Conservation (phyloP, 2,888 invertebrate species). For the Eupeodes luniger region DNA sequence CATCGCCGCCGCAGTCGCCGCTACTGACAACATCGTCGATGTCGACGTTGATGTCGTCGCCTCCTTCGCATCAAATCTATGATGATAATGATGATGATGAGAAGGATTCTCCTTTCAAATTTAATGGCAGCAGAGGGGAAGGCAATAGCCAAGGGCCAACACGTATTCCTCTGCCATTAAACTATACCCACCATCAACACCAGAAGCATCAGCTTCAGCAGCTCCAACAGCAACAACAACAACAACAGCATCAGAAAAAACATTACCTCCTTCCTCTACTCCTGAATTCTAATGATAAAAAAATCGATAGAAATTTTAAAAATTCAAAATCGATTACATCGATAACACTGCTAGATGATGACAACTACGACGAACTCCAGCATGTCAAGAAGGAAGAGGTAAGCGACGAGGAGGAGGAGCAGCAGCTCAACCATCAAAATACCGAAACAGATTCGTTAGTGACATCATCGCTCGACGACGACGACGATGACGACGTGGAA, state of each 20-base stretch:
- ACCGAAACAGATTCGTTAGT: conserved; percentile 41
- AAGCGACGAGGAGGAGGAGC: not conserved
- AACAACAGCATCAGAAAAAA: conserved; percentile 49
- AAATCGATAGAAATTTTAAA: conserved; percentile 73
- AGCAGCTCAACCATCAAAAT: conserved; percentile 8
- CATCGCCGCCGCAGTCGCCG: not conserved
- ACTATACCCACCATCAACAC: conserved; percentile 56
- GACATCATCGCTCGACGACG: conserved; percentile 41
- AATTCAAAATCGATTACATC: conserved; percentile 73
- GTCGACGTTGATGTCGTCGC: not conserved
- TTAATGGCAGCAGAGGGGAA: conserved; percentile 37
- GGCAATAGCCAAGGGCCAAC: conserved; percentile 67
- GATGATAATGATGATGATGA: conserved; percentile 32
- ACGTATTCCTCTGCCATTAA: conserved; percentile 59
- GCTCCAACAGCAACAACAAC: conserved; percentile 1
- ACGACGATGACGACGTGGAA: conserved; percentile 24
- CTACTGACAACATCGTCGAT: not conserved
- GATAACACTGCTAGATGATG: conserved; percentile 29
- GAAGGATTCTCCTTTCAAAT: conserved; percentile 13
- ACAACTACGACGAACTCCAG: conserved; percentile 29
- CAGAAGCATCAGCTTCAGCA: not conserved
- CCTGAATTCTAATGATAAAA: conserved; percentile 66
- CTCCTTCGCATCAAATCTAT: not conserved
- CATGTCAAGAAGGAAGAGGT: not conserved
- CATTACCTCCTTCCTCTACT: conserved; percentile 55